These are phyloP conservation scores for Drosophila quasianomalipes DNA, from an alignment of 2,888 invertebrate genomes.

Conservation along the genomic window DNA sequence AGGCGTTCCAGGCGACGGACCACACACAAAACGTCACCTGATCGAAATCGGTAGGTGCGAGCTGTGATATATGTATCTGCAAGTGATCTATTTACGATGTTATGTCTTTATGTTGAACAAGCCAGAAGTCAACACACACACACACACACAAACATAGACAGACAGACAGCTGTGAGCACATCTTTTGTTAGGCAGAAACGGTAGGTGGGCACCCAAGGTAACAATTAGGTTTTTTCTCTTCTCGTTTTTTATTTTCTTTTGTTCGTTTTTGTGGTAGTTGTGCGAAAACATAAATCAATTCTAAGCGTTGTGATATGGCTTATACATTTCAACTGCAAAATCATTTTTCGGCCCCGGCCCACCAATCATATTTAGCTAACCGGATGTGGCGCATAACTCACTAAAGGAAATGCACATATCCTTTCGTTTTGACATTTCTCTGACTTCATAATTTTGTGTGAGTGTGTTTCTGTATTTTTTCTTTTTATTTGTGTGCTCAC, in stretches of 20 bases:
- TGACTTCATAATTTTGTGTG: constrained; percentile 57
- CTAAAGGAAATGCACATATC: constrained; percentile 80
- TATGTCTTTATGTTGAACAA: constrained; percentile 73
- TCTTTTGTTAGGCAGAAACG: constrained; percentile 46
- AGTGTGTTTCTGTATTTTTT: constrained; percentile 1
- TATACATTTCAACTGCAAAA: constrained; percentile 43
- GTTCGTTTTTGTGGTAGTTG: constrained; percentile 8
- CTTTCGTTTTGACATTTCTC: constrained; percentile 76
- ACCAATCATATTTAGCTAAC: constrained; percentile 75
- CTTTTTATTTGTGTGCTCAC: constrained; percentile 19
- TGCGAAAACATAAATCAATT: constrained; percentile 52
- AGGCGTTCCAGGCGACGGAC: constrained; percentile 50
- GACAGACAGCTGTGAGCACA: constrained; percentile 54
- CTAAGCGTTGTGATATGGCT: constrained; percentile 23
- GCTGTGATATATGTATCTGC: constrained; percentile 40
- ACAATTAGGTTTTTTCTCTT: constrained; percentile 43
- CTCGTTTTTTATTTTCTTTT: constrained; percentile 11
- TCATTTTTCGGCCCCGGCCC: constrained; percentile 31
- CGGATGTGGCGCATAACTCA: constrained; percentile 80
- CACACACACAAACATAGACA: constrained; percentile 17
- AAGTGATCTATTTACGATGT: constrained; percentile 79
- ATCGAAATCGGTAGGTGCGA: constrained; percentile 65
- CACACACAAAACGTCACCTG: constrained; percentile 55
- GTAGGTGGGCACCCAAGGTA: constrained; percentile 53
- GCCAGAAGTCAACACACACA: constrained; percentile 48